These are phyloP conservation scores for Parasteatoda lunata DNA, from an alignment of 2,888 invertebrate genomes.

Conservation along the genomic window DNA sequence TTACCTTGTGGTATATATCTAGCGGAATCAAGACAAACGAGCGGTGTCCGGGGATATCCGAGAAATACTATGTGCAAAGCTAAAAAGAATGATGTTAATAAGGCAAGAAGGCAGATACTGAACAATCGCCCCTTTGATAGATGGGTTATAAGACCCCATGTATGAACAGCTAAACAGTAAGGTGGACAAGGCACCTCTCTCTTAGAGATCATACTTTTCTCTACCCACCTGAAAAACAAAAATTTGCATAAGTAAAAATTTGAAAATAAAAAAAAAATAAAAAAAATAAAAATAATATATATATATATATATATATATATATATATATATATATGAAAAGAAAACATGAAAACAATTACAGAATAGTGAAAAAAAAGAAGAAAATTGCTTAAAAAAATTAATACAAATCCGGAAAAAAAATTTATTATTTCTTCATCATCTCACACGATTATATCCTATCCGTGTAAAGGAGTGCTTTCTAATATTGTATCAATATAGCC, in stretches of 20 bases:
- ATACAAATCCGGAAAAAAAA: too few relatives aligned
- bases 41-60: constrained; percentile 60
- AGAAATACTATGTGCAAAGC: constrained; percentile 64
- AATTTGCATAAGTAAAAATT: neutral
- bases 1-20: constrained; percentile 39
- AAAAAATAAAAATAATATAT: neutral
- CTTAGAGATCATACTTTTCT: constrained; percentile 64
- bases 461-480: too few relatives aligned
- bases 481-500: too few relatives aligned
- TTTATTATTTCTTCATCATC: too few relatives aligned
- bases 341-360: too few relatives aligned
- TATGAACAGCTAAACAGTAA: constrained; percentile 52
- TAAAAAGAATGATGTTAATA: constrained; percentile 64
- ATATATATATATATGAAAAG: too few relatives aligned
- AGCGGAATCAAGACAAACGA: constrained; percentile 59
- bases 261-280: neutral
- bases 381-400: too few relatives aligned
- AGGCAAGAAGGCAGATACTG: constrained; percentile 65
- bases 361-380: too few relatives aligned
- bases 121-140: constrained; percentile 58
- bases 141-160: constrained; percentile 57
- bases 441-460: too few relatives aligned
- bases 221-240: constrained; percentile 57
- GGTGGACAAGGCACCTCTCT: constrained; percentile 62
- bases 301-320: neutral